Evolutionary conservation across 2,888 invertebrate genomes (phyloP).

Genomic region (Pterostichus madidus): DNA sequence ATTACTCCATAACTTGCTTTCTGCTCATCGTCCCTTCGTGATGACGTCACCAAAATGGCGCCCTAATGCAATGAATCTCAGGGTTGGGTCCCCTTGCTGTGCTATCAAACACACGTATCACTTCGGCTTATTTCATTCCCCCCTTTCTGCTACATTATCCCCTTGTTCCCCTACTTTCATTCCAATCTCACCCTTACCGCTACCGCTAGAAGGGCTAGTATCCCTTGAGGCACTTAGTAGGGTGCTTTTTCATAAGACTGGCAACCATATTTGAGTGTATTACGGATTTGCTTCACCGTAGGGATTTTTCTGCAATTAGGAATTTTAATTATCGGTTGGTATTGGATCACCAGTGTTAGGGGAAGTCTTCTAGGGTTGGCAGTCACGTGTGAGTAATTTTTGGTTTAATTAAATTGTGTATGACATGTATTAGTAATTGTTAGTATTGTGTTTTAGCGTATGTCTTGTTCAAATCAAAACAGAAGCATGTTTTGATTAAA

Average conservation of each 20-base stretch:
- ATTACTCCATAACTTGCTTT: too few relatives aligned
- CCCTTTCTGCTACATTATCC: constrained; percentile 24
- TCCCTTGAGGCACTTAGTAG: not conserved
- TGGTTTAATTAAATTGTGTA: constrained; percentile 45
- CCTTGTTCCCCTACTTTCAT: not conserved
- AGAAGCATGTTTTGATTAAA: not conserved
- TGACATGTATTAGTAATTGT: constrained; percentile 6
- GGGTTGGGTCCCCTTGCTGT: constrained; percentile 4
- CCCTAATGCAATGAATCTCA: constrained; percentile 55
- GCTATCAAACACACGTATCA: constrained; percentile 47
- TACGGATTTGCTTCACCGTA: constrained; percentile 18
- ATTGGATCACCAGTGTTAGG: constrained; percentile 14
- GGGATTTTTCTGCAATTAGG: constrained; percentile 62
- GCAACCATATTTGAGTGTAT: constrained; percentile 38
- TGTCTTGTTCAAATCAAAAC: not conserved
- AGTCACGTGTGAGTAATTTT: constrained; percentile 46
- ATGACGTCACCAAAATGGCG: constrained; percentile 60
- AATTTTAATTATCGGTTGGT: constrained; percentile 60
- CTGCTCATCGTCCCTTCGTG: not conserved
- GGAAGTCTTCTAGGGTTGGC: constrained; percentile 1
- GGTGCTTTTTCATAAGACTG: constrained; percentile 36
- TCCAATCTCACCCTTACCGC: not conserved
- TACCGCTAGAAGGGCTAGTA: not conserved
- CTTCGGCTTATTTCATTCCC: constrained; percentile 23
- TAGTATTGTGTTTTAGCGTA: not conserved